Conservation (phyloP, 1,140 invertebrate genomes). For the Drosophila novamexicana region DNA sequence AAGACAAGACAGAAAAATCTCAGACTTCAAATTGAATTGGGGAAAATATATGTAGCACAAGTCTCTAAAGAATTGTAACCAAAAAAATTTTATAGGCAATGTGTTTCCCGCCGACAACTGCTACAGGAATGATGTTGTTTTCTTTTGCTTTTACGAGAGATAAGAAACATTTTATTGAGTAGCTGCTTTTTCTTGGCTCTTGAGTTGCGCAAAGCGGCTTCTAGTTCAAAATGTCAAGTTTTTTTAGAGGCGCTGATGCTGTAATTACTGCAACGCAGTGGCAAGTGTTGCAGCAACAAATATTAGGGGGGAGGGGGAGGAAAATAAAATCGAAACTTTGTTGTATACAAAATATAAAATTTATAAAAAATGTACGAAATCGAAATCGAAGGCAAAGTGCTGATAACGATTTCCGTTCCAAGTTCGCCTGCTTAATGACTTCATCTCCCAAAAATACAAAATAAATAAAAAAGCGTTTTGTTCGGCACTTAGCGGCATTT, state of each 20-base stretch:
- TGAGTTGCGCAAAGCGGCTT: slow-evolving; percentile 43
- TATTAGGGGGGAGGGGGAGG: neutral
- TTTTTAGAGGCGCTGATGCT: slow-evolving; percentile 41
- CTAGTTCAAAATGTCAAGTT: slow-evolving; percentile 75
- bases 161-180: slow-evolving; percentile 70
- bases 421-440: slow-evolving; percentile 56
- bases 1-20: slow-evolving; percentile 18
- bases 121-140: slow-evolving; percentile 60
- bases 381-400: slow-evolving; percentile 77
- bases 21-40: slow-evolving; percentile 37
- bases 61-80: slow-evolving; percentile 57
- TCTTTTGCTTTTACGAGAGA: slow-evolving; percentile 67
- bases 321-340: slow-evolving; percentile 13
- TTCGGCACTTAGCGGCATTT: slow-evolving; percentile 71
- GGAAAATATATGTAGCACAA: slow-evolving; percentile 57
- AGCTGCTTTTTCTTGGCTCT: slow-evolving; percentile 17
- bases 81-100: slow-evolving; percentile 44
- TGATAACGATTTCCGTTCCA: slow-evolving; percentile 77
- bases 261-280: slow-evolving; percentile 50
- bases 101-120: slow-evolving; percentile 52
- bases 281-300: slow-evolving; percentile 62
- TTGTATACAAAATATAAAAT: slow-evolving; percentile 35
- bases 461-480: slow-evolving; percentile 64
- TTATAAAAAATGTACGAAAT: slow-evolving; percentile 46
- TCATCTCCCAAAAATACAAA: slow-evolving; percentile 45